Evolutionary conservation across 1,140 invertebrate genomes (phyloP), one percentile per base, ranked within the genome.

Genomic region (Linepithema humile): DNA sequence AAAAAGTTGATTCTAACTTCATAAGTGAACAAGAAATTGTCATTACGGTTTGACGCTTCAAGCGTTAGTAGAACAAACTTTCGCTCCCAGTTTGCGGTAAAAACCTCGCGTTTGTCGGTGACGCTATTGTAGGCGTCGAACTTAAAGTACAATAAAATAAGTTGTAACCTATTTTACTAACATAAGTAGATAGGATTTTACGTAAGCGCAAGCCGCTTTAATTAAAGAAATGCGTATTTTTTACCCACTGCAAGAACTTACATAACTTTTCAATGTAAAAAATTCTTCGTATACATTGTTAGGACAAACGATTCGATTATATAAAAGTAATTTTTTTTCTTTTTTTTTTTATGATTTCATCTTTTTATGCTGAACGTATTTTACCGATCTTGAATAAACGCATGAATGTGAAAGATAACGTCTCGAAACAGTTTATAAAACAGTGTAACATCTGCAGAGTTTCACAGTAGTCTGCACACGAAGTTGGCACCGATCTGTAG

Each of bases 1-100:
- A 80, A 80, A 70, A 80, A 80, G 75, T 80, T 69, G 64, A 80
- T 80, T 80, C 48, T 70, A 80, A 80, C 75, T 80, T 80, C 23
- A 80, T 80, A 70, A 80, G 48, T 48, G 48, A 70, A 69, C 48
- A 70, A 80, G 75, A 80, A 70, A 80, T 80, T 80, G 64, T 80
- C 75, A 80, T 80, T 69, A 69, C 35, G 62, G 62, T 78, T 78
- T 78, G 69, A 78, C 75, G 75, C 62, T 80, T 55, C 23, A 45
- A 70, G 48, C 64, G 55, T 10, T 50, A 57, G 35, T 55, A 38
- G 55, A 57, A 48, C 40, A 35, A 75, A 80, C 64, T 80, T 80
- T 80, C 70, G 64, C 70, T 80, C 48, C 23, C 35, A 12, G 43
- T n/a, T 38, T 43, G 17, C 23, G 23, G 23, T 40, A 80, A 80